Evolutionary conservation across 2,888 invertebrate genomes (phyloP), one percentile per base, ranked within the genome.

Genomic region (Agrypnus murinus): DNA sequence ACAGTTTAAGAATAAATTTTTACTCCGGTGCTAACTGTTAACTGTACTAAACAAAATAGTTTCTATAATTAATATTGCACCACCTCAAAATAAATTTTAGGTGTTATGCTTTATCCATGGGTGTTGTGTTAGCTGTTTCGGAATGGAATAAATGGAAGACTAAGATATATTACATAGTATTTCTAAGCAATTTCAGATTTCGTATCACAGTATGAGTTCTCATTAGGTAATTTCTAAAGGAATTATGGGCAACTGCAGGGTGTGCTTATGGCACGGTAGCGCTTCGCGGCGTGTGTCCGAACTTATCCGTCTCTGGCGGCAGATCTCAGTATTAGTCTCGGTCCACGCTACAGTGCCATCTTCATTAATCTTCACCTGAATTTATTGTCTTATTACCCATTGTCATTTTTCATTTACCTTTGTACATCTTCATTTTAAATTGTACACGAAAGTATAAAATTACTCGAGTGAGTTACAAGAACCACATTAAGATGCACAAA

Each of bases 301-400:
- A 72, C 66, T 70, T 50, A 62, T 58, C 60, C 70, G 57, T 70
- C 73, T 71, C 69, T 65, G 67, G 70, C 70, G 72, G 74, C 72
- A 72, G 64, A 75, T 76, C 75, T 74, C 73, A 70, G 74, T 78
- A 81, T 82, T 81, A 81, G 80, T 81, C 79, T 81, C 78, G 80
- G 80, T 81, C 80, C 80, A 78, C 75, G 74, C 78, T 72, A 74
- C 75, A 69, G 75, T 77, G 77, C 77, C 79, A 78, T 78, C 82
- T 80, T 77, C 84, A 84, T 84, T 82, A 82, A 83, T 84, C 83
- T 82, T 75, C 65, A 65, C 74, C 75, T 78, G 82, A 82, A 83
- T 83, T 82, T 83, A 84, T 83, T 77, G 81, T 83, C 80, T 82
- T 82, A 83, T 83, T 83, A 82, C 80, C 82, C 80, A 79, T 81